Base-by-base conservation (phyloP, 2,888 invertebrate species). In the Dusona sp. region DNA sequence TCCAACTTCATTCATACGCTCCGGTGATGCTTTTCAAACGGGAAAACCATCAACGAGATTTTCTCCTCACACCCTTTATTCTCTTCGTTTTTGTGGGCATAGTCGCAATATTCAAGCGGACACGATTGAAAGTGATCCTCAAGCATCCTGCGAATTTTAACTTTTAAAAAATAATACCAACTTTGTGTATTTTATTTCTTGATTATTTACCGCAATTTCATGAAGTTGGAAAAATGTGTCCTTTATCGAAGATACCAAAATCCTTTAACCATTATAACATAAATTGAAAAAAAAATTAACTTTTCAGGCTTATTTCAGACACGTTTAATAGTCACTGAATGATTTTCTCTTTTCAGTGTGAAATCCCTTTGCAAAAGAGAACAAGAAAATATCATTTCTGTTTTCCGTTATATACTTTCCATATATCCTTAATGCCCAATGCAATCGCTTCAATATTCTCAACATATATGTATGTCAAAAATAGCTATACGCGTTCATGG, bases 1-100 rank as follows among this genome's bases (percentile, higher is more conserved):
- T 54, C 72, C 51, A 54, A 51, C 29, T 54, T 25, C 22, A 42
- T 70, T 48, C 48, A 48, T 42, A 64, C 75, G 73, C 54, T 36
- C 13, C 33, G 72, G 51, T 36, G 51, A 22, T 74, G 22, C 13
- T 57, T 38, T 65, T 48, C 48, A 65, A 11, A 3, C 11, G 13
- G 22, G 22, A 36, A 54, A 73, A 73, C 51, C 36, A 36, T 73
- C 33, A 73, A 25, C 29, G 22, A 2, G 48, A 25, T 7, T 70
- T 16, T 1, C 45, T 29, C 16, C 48, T 25, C 45, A 13, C 42
- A 22, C 33, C 22, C 16, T 61, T 61, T 29, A 16, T 29, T 61
- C 61, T 29, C 61, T 29, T 6, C 6, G 6, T 61, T 61, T 7
- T 16, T 29, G 16, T 61, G 16, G 29, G 61, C 61, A 61, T 29